Conservation (phyloP, 2,888 invertebrate genomes). For the Psylliodes chrysocephalus region DNA sequence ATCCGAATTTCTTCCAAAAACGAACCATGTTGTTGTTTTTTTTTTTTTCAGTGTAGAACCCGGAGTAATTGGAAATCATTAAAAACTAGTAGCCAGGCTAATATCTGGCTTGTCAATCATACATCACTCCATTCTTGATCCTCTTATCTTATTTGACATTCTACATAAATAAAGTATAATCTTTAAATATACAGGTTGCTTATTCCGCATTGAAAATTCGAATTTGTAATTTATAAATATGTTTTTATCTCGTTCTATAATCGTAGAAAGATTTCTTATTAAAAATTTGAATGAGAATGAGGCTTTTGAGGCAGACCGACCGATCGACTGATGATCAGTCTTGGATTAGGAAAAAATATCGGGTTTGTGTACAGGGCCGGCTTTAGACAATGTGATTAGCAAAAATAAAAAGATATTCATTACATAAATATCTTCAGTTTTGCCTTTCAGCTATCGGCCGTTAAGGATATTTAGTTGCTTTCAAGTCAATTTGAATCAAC, state of each 20-base stretch:
- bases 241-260: conserved; percentile 34
- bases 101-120: conserved; percentile 54
- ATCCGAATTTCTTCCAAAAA: too few relatives aligned
- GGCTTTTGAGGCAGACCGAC: conserved; percentile 38
- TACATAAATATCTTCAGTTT: too few relatives aligned
- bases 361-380: conserved; percentile 10
- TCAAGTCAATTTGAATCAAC: too few relatives aligned
- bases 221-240: conserved; percentile 42
- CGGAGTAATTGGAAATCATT: conserved; percentile 51
- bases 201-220: conserved; percentile 42
- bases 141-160: conserved; percentile 46
- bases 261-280: conserved; percentile 41
- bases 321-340: conserved; percentile 29
- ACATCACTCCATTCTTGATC: conserved; percentile 45
- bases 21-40: too few relatives aligned
- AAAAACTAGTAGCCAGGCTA: conserved; percentile 47
- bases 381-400: background rate
- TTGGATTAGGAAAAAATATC: conserved; percentile 33
- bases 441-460: too few relatives aligned
- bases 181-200: conserved; percentile 48
- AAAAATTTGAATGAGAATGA: conserved; percentile 44
- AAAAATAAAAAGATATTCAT: too few relatives aligned
- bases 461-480: too few relatives aligned
- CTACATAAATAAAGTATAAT: conserved; percentile 51
- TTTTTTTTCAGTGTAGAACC: background rate